A percentile compares a stretch with the other conserved stretches of the same genome.
phyloP scores from a whole-genome alignment of 2,888 invertebrate species.

The Ischnus inquisitorius region DNA sequence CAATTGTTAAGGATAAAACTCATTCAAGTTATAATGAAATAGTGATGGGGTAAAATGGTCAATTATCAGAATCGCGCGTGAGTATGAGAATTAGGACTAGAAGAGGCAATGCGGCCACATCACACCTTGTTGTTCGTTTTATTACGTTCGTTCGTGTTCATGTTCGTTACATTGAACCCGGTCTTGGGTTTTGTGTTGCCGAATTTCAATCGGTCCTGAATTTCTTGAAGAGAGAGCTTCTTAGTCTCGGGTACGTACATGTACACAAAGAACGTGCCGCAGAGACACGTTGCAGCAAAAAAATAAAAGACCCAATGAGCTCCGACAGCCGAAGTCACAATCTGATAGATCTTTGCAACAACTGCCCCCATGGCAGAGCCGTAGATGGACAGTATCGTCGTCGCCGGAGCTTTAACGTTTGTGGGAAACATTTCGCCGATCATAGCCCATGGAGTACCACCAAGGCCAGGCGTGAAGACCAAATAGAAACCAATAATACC shows the following conservation, averaged over 20 bases:
- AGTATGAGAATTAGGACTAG: too few relatives aligned
- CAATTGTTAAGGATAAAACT: too few relatives aligned
- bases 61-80: too few relatives aligned
- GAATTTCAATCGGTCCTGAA: conserved; percentile 61
- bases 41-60: too few relatives aligned
- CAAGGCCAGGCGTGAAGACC: conserved; percentile 54
- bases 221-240: conserved; percentile 66
- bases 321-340: conserved; percentile 34
- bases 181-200: neutral
- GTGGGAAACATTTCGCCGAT: conserved; percentile 70
- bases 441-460: conserved; percentile 60
- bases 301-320: conserved; percentile 60
- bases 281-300: conserved; percentile 46
- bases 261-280: conserved; percentile 17
- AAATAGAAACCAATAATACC: conserved; percentile 10
- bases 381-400: conserved; percentile 41
- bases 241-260: conserved; percentile 71
- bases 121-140: too few relatives aligned
- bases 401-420: conserved; percentile 69
- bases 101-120: too few relatives aligned
- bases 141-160: too few relatives aligned
- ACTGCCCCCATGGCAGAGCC: conserved; percentile 54
- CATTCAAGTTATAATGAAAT: too few relatives aligned
- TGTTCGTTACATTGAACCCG: neutral
- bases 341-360: conserved; percentile 56